Evolutionary conservation across 2,888 invertebrate species (phyloP), one percentile per base, ranked within the genome.

Genomic region (Callyntrura sp.): DNA sequence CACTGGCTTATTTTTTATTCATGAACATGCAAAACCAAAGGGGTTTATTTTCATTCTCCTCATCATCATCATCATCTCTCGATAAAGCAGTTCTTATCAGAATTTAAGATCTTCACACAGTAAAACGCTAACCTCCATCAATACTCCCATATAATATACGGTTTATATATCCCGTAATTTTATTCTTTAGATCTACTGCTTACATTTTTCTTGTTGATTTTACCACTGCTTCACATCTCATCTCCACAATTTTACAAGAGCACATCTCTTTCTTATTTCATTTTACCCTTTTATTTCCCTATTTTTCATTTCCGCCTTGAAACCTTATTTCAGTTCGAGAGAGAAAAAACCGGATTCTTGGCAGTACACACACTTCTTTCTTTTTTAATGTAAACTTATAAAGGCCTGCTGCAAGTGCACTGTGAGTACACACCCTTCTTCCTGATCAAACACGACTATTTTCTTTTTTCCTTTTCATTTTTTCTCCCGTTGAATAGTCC

Each of bases 51-150:
- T 35, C 51, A 51, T 62, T 25, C 62, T 9, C 8, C 0, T 62
- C 17, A 3, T 28, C 17, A 6, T 9, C 8, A 0, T 62, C 17
- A 3, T 28, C 17, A 6, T 68, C 28, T 68, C 3, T 35, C 28
- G 65, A 68, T 68, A 68, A 68, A 28, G n/a, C 35, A 35, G 35
- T 35, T 35, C 35, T 68, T 28, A 68, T 68, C 65, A 28, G 65
- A 68, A 68, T 68, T 68, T 35, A 68, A 68, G 28, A 68, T 2
- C 6, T 35, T 68, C 65, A 14, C 14, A 68, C 14, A 68, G n/a
- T 60, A 14, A 45, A 48, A 45, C 12, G 14, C 23, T 57, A 9
- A 35, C 28, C 6, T 8, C 0, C 12, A 70, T 68, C 35, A 68
- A 35, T 68, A 35, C 68, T 68, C 28, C 43, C 45, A 43, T 45